Base-by-base conservation (phyloP, 2,888 invertebrate genomes). In the Sarcophaga caerulescens region DNA sequence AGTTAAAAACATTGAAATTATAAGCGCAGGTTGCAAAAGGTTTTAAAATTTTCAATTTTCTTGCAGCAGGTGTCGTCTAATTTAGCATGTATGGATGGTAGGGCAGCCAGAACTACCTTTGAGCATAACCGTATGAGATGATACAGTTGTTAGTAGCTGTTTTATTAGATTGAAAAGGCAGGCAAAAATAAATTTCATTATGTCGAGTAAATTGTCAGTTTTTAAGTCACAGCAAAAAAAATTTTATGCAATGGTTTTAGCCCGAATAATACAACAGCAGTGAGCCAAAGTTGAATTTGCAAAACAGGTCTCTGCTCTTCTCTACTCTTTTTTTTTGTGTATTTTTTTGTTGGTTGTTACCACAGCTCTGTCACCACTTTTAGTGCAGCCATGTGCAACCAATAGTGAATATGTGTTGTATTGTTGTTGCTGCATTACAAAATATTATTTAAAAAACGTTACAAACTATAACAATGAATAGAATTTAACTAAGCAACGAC, bases 371-470 rank as follows among this genome's bases (percentile, higher is more conserved):
- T 81, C 85, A 86, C 82, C 80, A 86, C 82, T 87, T 85, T 60
- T 70, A 84, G 80, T 87, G 86, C 86, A 87, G 57, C 79, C 84
- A 87, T 77, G 84, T 86, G 86, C 84, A 87, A 74, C 84, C 80
- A 80, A 77, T 74, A 76, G 66, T 80, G 77, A 77, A 79, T 82
- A 82, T 86, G 74, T 66, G 60, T 21, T 77, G 70, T 80, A 84
- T 70, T 66, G 60, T 25, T 82, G 76, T 80, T 84, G 81, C 81
- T 83, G 83, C 66, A 84, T 81, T 69, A 52, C 80, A 69, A 85
- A 68, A 73, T 74, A 85, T 71, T 73, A 80, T 79, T 74, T 79
- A 74, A 52, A 35, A 17, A 52, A 52, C 52, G 47, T 66, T 52
- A 52, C 52, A 52, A 52, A 66, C 35, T 66, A 19, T 8, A 65